Evolutionary conservation across 2,113 vertebrate genomes (phyloP).

Genomic region (Thamnophis sirtalis): DNA sequence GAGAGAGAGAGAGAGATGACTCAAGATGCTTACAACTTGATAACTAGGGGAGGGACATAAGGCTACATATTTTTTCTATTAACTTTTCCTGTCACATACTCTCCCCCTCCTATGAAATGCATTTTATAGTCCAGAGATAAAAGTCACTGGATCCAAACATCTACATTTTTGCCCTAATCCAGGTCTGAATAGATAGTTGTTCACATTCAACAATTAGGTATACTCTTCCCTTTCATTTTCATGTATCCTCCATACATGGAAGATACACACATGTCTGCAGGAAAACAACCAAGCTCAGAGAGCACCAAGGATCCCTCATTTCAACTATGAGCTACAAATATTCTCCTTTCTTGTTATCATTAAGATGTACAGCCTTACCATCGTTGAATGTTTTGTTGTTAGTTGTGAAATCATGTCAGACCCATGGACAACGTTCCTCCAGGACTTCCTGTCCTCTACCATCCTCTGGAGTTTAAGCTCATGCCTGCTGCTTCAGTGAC

Average conservation of each 20-base stretch:
- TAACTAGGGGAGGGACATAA: neutral
- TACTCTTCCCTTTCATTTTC: neutral
- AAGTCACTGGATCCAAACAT: neutral
- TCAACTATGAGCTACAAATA: neutral
- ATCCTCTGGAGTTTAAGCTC: too few species aligned
- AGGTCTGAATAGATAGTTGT: neutral
- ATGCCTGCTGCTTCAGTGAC: too few species aligned
- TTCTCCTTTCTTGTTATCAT: neutral
- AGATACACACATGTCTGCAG: neutral
- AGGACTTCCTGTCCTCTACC: too few species aligned
- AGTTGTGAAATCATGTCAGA: too few species aligned
- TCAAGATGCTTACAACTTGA: conserved; percentile 21
- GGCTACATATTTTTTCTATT: neutral
- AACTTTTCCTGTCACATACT: neutral
- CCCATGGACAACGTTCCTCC: too few species aligned
- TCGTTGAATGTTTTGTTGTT: neutral
- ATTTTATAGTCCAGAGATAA: neutral
- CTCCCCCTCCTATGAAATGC: neutral
- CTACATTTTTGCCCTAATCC: neutral
- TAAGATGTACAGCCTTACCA: neutral
- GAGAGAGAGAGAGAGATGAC: conserved; percentile 13
- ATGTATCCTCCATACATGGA: neutral
- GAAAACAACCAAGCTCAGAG: neutral
- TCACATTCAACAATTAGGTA: neutral
- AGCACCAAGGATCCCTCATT: neutral